Evolutionary conservation across 1,140 invertebrate species (phyloP).

Genomic region (Limonius californicus): DNA sequence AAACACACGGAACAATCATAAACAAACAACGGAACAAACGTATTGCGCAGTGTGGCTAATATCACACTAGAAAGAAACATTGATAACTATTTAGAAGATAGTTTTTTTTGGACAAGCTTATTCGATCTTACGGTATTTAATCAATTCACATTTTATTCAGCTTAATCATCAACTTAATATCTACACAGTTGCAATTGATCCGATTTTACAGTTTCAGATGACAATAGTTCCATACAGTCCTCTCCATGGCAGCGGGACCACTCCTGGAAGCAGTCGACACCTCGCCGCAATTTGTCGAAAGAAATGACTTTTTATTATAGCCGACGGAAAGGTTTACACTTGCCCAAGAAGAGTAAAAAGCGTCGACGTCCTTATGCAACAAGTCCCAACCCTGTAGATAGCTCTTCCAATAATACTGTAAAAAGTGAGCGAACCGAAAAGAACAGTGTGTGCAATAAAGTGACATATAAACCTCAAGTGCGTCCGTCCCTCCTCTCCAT

Average conservation of each 20-base stretch:
- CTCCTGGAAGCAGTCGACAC: slow-evolving; percentile 77
- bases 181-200: too few species aligned
- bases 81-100: too few species aligned
- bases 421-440: slow-evolving; percentile 17
- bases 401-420: slow-evolving; percentile 26
- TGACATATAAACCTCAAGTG: slow-evolving; percentile 15
- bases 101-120: too few species aligned
- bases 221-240: slow-evolving; percentile 82
- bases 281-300: slow-evolving; percentile 65
- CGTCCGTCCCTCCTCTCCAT: slow-evolving; percentile 41
- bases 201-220: slow-evolving; percentile 78
- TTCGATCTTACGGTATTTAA: too few species aligned
- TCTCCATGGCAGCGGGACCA: slow-evolving; percentile 85
- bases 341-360: slow-evolving; percentile 41
- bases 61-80: too few species aligned
- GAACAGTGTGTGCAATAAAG: slow-evolving; percentile 28
- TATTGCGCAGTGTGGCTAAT: too few species aligned
- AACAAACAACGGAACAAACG: too few species aligned
- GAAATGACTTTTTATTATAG: slow-evolving; percentile 71
- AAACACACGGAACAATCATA: too few species aligned
- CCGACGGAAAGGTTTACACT: slow-evolving; percentile 54
- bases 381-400: slow-evolving; percentile 15
- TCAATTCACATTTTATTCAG: too few species aligned
- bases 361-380: slow-evolving; percentile 53
- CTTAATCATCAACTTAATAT: too few species aligned